Base-by-base conservation (phyloP, 2,113 vertebrate species). In the Cnemophilus loriae region DNA sequence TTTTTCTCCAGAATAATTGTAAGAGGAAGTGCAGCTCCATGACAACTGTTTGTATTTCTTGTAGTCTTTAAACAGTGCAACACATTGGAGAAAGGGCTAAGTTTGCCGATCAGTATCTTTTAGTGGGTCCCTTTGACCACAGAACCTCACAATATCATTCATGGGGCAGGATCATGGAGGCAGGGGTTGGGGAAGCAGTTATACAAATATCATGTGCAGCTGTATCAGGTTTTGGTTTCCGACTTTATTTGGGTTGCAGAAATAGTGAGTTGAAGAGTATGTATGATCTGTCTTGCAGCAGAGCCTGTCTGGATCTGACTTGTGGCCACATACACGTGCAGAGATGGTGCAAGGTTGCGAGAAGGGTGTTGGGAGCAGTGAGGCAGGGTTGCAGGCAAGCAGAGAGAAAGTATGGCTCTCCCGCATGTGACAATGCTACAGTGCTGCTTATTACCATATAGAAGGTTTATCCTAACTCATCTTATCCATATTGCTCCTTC, bases 21-120 rank as follows among this genome's bases (percentile, higher is more conserved):
- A 86, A 85, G 90, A 88, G 94, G 94, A 97, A 95, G 82, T 88
- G 28, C 33, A 85, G 82, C 74, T 93, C 87, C 88, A 83, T 96
- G 90, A 79, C 95, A 90, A 92, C 94, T 35, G 50, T 90, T 94
- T 92, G 32, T 90, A 2, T 93, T 94, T 93, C 37, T 73, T 57
- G 15, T 68, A 33, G 70, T 49, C 63, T 67, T 83, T 90, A 86
- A 61, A 14, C n/a, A 85, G 70, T 30, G 33, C 61, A 90, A 37
- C 17, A n/a, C 16, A 18, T 32, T 64, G 44, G 15, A 73, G 28
- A 76, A 79, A 73, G 28, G 35, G 20, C 17, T 18, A 12, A 8
- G 9, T 75, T 79, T 89, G 30, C 30, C 82, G 68, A 64, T 78
- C 17, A 6, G 30, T 50, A 18, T 78, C 33, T 82, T 67, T 59